Base-by-base conservation (phyloP, 2,797 vertebrate genomes). In the Lacerta agilis region DNA sequence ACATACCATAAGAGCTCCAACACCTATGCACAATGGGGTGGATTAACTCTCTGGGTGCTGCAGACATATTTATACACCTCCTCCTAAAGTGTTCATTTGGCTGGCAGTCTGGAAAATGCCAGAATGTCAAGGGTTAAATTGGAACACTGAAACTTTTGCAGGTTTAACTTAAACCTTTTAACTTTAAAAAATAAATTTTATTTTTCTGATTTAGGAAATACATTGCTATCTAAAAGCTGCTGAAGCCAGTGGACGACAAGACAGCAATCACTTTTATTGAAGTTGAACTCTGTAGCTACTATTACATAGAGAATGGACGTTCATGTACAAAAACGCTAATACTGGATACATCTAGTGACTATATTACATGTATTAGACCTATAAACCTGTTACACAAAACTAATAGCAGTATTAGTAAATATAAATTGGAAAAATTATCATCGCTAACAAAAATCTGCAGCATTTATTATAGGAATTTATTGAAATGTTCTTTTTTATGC, bases 31-130 rank as follows among this genome's bases (percentile, higher is more conserved):
- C 95, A 94, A 95, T 95, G 83, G 94, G 95, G 94, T 96, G 91
- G 94, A 91, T 95, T 94, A 95, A 95, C 92, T 93, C 91, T 95
- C 91, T 96, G 95, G 94, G 91, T 94, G 94, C 94, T 94, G 94
- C 76, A 0, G 95, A 94, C 94, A 95, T 94, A 95, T 94, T 94
- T 77, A 94, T 92, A 92, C 94, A 96, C 92, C 92, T 95, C 94
- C 94, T 96, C 93, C 94, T 96, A 96, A 95, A 94, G 94, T 94
- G 94, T 95, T 96, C 95, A 94, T 90, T 95, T 95, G 94, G 95
- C 94, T 96, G 95, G 95, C 95, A 96, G 95, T 96, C 95, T 96
- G 94, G 95, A 96, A 96, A 96, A 95, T 20, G 95, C 95, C 95
- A 96, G 95, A 96, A 95, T 90, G 95, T 33, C 94, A 95, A 95